Percentiles rank a stretch among this genome's conserved stretches.
Conservation (phyloP, 2,888 invertebrate genomes). For the Lathronympha strigana region DNA sequence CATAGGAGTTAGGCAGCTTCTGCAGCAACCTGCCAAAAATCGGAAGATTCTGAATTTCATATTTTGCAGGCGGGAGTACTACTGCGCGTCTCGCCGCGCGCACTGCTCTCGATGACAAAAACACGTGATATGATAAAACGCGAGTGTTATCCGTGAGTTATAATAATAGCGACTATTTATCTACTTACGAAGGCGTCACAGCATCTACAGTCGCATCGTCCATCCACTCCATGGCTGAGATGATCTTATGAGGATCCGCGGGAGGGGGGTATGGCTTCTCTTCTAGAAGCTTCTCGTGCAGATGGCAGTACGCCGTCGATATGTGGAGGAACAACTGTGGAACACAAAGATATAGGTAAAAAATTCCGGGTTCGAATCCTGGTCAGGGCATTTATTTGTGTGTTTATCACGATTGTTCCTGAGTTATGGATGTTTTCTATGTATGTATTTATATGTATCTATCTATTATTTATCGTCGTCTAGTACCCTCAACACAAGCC, state of each 20-base stretch:
- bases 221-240: conserved; percentile 91
- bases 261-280: conserved; percentile 95
- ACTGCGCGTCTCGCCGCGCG: too few relatives aligned
- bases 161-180: background rate
- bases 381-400: too few relatives aligned
- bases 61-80: too few relatives aligned
- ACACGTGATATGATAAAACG: too few relatives aligned
- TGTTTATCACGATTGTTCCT: too few relatives aligned
- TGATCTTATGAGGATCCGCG: conserved; percentile 89
- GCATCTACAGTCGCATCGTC: conserved; percentile 85
- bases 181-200: conserved; percentile 69
- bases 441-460: too few relatives aligned
- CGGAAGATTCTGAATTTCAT: background rate
- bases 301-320: conserved; percentile 21
- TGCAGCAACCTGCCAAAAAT: conserved; percentile 84
- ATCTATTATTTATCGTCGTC: too few relatives aligned
- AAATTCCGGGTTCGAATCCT: too few relatives aligned
- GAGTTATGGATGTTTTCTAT: too few relatives aligned
- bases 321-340: conserved; percentile 1
- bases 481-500: too few relatives aligned
- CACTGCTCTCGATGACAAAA: too few relatives aligned
- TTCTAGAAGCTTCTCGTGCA: conserved; percentile 88
- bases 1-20: conserved; percentile 95
- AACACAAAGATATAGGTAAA: conserved; percentile 48
- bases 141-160: too few relatives aligned